Conservation (phyloP, 2,797 vertebrate genomes). For the Cynopterus sphinx region DNA sequence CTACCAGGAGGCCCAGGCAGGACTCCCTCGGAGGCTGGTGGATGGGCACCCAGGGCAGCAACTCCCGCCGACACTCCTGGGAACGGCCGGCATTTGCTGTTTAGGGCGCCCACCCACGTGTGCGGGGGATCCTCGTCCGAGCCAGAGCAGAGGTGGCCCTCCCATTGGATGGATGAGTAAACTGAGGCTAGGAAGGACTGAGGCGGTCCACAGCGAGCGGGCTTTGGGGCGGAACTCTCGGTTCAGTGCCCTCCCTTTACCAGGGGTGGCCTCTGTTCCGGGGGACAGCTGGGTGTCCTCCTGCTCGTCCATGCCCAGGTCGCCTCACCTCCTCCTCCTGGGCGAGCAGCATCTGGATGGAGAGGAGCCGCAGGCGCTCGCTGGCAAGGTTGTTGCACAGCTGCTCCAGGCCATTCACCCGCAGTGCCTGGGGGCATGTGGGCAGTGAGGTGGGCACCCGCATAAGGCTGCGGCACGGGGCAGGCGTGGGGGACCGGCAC, state of each 20-base stretch:
- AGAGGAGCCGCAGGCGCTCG: constrained; percentile 92
- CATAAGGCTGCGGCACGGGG: neutral
- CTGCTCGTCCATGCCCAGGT: fast-evolving
- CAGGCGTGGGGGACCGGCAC: neutral
- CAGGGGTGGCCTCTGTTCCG: neutral
- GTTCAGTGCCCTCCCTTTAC: neutral
- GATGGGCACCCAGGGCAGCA: constrained; percentile 90
- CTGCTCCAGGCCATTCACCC: constrained; percentile 95
- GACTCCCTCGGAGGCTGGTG: constrained; percentile 83
- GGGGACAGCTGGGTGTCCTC: neutral
- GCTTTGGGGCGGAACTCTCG: fast-evolving
- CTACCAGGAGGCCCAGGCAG: constrained; percentile 91
- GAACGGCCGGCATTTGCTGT: neutral
- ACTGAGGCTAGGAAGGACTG: neutral
- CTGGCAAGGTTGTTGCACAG: constrained; percentile 96
- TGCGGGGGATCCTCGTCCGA: fast-evolving
- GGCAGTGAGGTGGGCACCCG: neutral
- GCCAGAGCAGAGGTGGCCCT: neutral
- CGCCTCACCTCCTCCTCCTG: constrained; percentile 93
- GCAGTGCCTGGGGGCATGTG: constrained; percentile 87
- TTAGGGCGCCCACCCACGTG: neutral
- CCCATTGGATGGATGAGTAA: neutral
- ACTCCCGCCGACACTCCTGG: constrained; percentile 91
- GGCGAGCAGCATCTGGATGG: constrained; percentile 87
- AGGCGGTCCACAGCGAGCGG: fast-evolving